These are phyloP conservation scores for Coenonympha arcania DNA, from an alignment of 2,888 invertebrate genomes.

Conservation along the genomic window DNA sequence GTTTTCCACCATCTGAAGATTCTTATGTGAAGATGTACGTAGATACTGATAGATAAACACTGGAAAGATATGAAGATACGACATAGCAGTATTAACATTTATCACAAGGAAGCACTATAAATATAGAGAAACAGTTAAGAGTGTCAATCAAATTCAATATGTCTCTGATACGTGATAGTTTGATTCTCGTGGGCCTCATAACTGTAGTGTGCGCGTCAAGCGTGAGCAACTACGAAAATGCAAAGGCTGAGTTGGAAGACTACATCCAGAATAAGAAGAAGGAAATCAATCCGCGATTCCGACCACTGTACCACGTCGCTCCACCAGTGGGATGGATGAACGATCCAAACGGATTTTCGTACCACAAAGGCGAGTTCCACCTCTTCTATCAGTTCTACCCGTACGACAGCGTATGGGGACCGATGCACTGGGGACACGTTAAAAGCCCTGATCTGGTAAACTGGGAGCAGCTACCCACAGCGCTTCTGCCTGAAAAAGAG, in stretches of 20 bases:
- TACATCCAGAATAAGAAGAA: constrained; percentile 48
- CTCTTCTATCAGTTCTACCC: constrained; percentile 73
- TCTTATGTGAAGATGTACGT: too few relatives aligned
- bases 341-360: constrained; percentile 74
- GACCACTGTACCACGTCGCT: constrained; percentile 54
- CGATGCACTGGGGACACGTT: constrained; percentile 74
- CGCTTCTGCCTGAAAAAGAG: constrained; percentile 61
- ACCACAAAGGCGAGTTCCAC: constrained; percentile 66
- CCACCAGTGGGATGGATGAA: constrained; percentile 73
- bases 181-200: constrained; percentile 32
- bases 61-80: too few relatives aligned
- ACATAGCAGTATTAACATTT: constrained; percentile 3
- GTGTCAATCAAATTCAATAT: constrained; percentile 21
- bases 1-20: too few relatives aligned
- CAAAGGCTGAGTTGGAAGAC: constrained; percentile 43
- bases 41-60: too few relatives aligned
- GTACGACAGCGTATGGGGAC: constrained; percentile 57
- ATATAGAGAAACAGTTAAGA: neutral
- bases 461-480: constrained; percentile 67
- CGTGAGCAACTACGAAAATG: constrained; percentile 31
- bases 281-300: constrained; percentile 52
- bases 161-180: constrained; percentile 19
- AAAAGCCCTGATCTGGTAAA: constrained; percentile 61
- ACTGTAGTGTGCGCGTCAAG: constrained; percentile 31
- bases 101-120: constrained; percentile 10